These are phyloP conservation scores for Falcaria lacertinaria DNA, from an alignment of 2,888 invertebrate genomes.

Conservation along the genomic window DNA sequence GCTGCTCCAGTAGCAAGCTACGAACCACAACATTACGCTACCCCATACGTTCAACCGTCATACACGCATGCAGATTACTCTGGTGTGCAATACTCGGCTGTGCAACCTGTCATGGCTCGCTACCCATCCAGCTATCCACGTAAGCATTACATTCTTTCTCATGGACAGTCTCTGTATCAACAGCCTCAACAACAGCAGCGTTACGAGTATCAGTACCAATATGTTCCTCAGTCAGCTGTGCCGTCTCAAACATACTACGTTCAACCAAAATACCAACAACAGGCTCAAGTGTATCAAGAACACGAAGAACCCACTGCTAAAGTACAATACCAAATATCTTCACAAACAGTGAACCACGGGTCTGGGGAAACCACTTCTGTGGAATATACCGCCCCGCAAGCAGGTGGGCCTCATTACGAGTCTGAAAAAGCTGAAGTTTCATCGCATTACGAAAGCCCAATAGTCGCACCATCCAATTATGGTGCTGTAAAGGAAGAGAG, in stretches of 20 bases:
- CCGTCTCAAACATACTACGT: slow-evolving; percentile 48
- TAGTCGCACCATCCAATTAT: slow-evolving; percentile 27
- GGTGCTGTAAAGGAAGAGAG: slow-evolving; percentile 13
- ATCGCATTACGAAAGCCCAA: slow-evolving; percentile 28
- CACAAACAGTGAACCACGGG: slow-evolving; percentile 33
- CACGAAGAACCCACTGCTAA: slow-evolving; percentile 20
- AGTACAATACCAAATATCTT: slow-evolving; percentile 37
- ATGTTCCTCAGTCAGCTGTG: slow-evolving; percentile 42
- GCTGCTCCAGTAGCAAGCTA: slow-evolving; percentile 27
- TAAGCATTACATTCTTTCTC: slow-evolving; percentile 44
- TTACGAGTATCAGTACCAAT: slow-evolving; percentile 58
- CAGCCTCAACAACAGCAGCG: slow-evolving; percentile 48
- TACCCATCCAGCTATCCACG: slow-evolving; percentile 57
- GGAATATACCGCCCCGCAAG: slow-evolving; percentile 26
- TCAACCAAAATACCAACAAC: slow-evolving; percentile 51
- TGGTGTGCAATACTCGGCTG: slow-evolving; percentile 70
- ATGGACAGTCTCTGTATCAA: slow-evolving; percentile 49
- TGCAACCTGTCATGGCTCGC: slow-evolving; percentile 71
- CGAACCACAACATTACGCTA: slow-evolving; percentile 57
- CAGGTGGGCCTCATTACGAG: slow-evolving; percentile 13
- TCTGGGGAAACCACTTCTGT: slow-evolving; percentile 22
- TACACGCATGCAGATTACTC: slow-evolving; percentile 67
- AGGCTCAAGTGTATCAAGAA: slow-evolving; percentile 26
- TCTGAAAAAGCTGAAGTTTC: slow-evolving; percentile 18
- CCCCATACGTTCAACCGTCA: slow-evolving; percentile 58